phyloP scores from a whole-genome alignment of 2,797 vertebrate genomes.

The Neomorphus geoffroyi region DNA sequence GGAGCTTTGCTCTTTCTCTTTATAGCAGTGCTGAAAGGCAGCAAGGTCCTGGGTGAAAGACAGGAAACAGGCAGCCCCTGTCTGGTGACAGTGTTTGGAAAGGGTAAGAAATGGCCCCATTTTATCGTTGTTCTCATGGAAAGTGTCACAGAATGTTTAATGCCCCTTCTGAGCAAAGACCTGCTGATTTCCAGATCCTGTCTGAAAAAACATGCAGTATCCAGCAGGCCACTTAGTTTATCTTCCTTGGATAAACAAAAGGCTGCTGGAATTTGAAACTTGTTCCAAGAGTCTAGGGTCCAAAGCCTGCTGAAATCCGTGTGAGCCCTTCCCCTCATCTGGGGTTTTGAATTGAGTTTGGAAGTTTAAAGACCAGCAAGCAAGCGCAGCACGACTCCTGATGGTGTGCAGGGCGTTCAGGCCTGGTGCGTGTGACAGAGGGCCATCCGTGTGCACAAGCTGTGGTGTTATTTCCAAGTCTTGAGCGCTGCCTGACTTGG shows the following conservation, averaged over 20 bases:
- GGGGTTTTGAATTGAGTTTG: not conserved
- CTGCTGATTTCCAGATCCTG: constrained; percentile 43
- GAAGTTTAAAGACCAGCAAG: not conserved
- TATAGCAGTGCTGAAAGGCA: not conserved
- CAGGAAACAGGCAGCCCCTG: not conserved
- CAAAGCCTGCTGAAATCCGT: not conserved
- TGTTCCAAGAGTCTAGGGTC: constrained; percentile 60
- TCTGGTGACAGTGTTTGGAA: not conserved
- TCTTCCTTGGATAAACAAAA: constrained; percentile 61
- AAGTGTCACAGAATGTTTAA: constrained; percentile 22
- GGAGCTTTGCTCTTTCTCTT: not conserved
- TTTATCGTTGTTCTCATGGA: constrained; percentile 14
- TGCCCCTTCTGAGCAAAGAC: constrained; percentile 11
- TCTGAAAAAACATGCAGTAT: not conserved
- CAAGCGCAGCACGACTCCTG: accelerated
- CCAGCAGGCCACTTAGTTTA: constrained; percentile 46
- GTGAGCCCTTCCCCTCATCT: not conserved
- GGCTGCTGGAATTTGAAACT: constrained; percentile 61
- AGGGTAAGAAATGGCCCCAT: not conserved
- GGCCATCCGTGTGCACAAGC: accelerated
- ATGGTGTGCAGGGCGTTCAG: accelerated
- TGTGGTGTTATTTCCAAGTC: not conserved
- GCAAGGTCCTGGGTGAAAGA: not conserved
- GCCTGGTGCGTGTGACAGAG: not conserved
- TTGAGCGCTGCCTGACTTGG: not conserved